Percentiles rank a stretch among this genome's conserved stretches.
Evolutionary conservation across 2,888 invertebrate genomes (phyloP).

Genomic region (Ichneumoninae sp.): DNA sequence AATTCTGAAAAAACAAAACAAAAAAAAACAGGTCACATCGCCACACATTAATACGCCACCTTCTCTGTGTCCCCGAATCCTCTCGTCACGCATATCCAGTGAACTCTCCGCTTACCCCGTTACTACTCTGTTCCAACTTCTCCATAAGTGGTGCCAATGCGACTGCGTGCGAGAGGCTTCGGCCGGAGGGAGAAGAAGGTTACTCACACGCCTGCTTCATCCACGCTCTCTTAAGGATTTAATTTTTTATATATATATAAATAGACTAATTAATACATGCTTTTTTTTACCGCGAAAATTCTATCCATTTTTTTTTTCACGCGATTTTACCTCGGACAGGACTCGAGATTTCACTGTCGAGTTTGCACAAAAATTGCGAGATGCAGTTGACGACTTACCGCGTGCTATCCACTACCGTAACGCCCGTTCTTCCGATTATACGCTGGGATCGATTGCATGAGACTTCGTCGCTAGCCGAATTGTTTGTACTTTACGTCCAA

Average conservation of each 20-base stretch:
- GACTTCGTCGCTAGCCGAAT: slow-evolving; percentile 8
- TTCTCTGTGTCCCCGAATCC: slow-evolving; percentile 53
- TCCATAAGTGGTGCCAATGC: slow-evolving; percentile 50
- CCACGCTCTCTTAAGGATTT: slow-evolving; percentile 23
- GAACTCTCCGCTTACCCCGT: background rate
- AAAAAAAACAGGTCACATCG: background rate
- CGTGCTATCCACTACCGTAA: slow-evolving; percentile 16
- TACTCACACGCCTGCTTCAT: slow-evolving; percentile 30
- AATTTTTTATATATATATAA: slow-evolving; percentile 6
- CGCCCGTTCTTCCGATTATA: background rate
- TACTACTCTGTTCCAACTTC: slow-evolving; percentile 17
- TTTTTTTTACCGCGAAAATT: slow-evolving; percentile 21
- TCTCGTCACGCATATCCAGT: slow-evolving; percentile 51
- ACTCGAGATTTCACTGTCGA: background rate
- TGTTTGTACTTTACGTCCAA: background rate
- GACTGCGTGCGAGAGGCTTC: slow-evolving; percentile 58
- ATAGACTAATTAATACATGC: background rate
- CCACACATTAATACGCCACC: slow-evolving; percentile 17
- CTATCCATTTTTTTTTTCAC: background rate
- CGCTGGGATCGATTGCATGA: slow-evolving; percentile 12
- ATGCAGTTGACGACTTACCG: slow-evolving; percentile 1
- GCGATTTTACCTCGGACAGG: background rate
- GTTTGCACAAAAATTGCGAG: slow-evolving; percentile 1
- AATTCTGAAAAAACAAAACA: slow-evolving; percentile 2
- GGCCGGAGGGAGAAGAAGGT: slow-evolving; percentile 46